Percentiles rank a stretch among this genome's conserved stretches.
Evolutionary conservation across 2,888 invertebrate species (phyloP).

Genomic region (Dolichopus griseipennis): DNA sequence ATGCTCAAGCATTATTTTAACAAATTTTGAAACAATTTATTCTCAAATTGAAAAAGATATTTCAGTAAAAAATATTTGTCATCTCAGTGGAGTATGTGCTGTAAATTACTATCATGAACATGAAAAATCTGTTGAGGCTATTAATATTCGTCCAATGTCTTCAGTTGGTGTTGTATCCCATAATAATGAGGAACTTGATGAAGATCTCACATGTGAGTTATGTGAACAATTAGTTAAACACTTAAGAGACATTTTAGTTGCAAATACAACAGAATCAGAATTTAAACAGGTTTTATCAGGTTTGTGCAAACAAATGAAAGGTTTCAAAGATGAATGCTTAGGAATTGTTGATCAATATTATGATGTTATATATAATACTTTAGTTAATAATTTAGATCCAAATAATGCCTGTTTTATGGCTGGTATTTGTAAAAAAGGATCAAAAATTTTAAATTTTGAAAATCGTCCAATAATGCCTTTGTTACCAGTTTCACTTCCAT

Average conservation of each 20-base stretch:
- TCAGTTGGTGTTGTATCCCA: slow-evolving; percentile 50
- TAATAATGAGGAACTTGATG: slow-evolving; percentile 27
- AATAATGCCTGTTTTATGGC: slow-evolving; percentile 61
- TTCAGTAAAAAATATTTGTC: slow-evolving; percentile 58
- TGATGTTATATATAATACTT: slow-evolving; percentile 58
- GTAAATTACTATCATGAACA: slow-evolving; percentile 58
- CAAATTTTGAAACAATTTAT: slow-evolving; percentile 65
- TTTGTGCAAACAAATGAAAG: slow-evolving; percentile 69
- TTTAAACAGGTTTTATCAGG: slow-evolving; percentile 69
- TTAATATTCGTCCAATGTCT: slow-evolving; percentile 50
- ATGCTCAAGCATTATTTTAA: slow-evolving; percentile 64
- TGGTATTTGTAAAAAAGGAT: slow-evolving; percentile 42
- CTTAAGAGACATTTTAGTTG: slow-evolving; percentile 66
- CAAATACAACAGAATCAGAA: slow-evolving; percentile 76
- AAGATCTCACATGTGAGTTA: slow-evolving; percentile 71
- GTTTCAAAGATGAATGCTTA: slow-evolving; percentile 65
- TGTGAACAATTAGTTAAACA: slow-evolving; percentile 76
- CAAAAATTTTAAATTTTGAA: background rate
- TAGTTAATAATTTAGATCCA: slow-evolving; percentile 60
- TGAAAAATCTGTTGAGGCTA: slow-evolving; percentile 46
- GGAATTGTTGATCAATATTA: slow-evolving; percentile 73
- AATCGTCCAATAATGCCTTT: slow-evolving; percentile 52
- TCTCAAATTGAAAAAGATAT: slow-evolving; percentile 53
- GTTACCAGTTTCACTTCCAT: slow-evolving; percentile 46
- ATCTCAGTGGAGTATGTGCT: slow-evolving; percentile 67